phyloP scores from a whole-genome alignment of 2,888 invertebrate genomes.

The Petrolisthes manimaculis region DNA sequence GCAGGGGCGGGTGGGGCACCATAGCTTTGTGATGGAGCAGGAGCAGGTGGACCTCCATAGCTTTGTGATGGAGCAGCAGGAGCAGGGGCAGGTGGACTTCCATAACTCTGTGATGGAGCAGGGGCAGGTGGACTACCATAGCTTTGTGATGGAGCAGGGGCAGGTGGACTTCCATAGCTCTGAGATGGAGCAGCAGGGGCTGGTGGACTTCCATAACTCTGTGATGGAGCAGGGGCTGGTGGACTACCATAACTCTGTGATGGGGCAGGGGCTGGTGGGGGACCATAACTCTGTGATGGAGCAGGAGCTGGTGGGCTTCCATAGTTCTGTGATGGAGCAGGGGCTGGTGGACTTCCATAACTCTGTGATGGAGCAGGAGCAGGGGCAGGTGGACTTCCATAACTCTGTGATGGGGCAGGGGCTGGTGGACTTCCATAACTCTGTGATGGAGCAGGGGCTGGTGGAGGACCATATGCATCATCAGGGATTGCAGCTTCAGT shows the following conservation, averaged over 20 bases:
- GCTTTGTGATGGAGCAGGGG: conserved; percentile 22
- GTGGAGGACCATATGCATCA: conserved; percentile 25
- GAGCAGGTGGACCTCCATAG: not conserved
- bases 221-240: not conserved
- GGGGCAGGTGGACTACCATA: not conserved
- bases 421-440: conserved; percentile 12
- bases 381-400: conserved; percentile 1
- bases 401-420: conserved; percentile 19
- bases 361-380: not conserved
- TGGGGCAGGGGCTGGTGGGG: conserved; percentile 17
- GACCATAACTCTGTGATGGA: not conserved
- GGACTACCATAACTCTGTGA: conserved; percentile 10
- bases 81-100: not conserved
- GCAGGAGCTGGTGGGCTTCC: conserved; percentile 1
- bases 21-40: not conserved
- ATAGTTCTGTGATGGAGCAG: conserved; percentile 22
- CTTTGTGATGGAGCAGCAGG: not conserved
- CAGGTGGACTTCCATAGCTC: not conserved
- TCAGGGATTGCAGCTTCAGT: conserved; percentile 25
- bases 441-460: not conserved
- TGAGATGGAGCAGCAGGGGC: conserved; percentile 7
- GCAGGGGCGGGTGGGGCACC: too few species aligned
- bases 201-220: not conserved
- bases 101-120: conserved; percentile 6
- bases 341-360: not conserved